Evolutionary conservation across 2,888 invertebrate species (phyloP), one percentile per base, ranked within the genome.

Genomic region (Synergus gifuensis): DNA sequence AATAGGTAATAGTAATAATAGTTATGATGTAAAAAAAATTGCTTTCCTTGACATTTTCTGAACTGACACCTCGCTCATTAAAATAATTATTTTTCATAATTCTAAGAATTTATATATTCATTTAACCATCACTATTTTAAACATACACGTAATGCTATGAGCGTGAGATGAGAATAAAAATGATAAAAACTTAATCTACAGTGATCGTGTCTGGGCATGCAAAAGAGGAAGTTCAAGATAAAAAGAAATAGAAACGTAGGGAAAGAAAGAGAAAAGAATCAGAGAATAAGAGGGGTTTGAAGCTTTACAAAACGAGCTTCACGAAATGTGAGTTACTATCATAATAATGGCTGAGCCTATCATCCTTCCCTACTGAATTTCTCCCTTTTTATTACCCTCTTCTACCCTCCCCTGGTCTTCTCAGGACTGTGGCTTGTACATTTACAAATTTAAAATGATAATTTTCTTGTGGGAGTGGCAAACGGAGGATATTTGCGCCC

Each of bases 381-480:
- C 79, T 80, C 78, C 78, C 63, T 80, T 81, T 84, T 81, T 66
- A 76, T 77, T 73, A 63, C 73, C 67, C 69, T n/a, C 16, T 54
- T 54, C 8, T 0, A n/a, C 54, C 54, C 54, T 54, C n/a, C n/a
- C 40, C 80, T 62, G 76, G 69, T 62, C 67, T 66, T 58, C 66
- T 46, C 58, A 69, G 78, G 69, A 78, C 18, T 80, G 84, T 85
- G 85, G 82, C 86, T 85, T 87, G 86, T 87, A 88, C 88, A 88
- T 89, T 89, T 88, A 86, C 87, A 89, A 89, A 89, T 88, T 89
- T 87, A 87, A 88, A 88, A 89, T 88, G 88, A 89, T 89, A 88
- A 89, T 88, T 89, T 85, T 83, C 79, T 78, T 82, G 84, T 83
- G 86, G 87, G 85, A 85, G 86, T 85, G 87, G 87, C 85, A 78